Evolutionary conservation across 2,888 invertebrate species (phyloP), one percentile per base, ranked within the genome.

Genomic region (Tachystola acroxantha): DNA sequence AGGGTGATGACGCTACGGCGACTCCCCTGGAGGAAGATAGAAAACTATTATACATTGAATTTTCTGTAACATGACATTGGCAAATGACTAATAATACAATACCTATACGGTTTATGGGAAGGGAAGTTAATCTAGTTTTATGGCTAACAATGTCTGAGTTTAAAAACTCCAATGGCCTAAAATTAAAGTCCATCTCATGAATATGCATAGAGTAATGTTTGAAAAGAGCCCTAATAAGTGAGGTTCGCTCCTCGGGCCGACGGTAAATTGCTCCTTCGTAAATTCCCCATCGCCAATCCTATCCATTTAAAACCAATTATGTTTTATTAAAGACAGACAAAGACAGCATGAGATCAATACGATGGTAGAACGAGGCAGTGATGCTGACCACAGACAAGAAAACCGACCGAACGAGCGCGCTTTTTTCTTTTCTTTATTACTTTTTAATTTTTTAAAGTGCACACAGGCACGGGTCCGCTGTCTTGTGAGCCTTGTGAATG

Each of bases 271-370:
- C 71, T 61, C 65, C 64, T 65, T 48, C 61, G 57, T 65, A 68
- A 71, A 71, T 69, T 62, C 53, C 67, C 34, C 66, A 73, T 74
- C 74, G 74, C 84, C 84, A 85, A 86, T 85, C 81, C 79, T 76
- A 75, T 75, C 64, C 84, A 78, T 82, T 85, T 84, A 77, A 82
- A 85, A 82, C 71, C 81, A 82, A 86, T 86, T 85, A 82, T 73
- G 77, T 76, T 84, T 81, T 81, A 82, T 82, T 80, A 82, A 57
- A 57, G 69, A 50, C 46, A 51, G 74, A 77, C 48, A 51, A 67
- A 59, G 73, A 77, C 31, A 52, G 56, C 34, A 53, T 33, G 56
- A 38, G 25, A 37, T 22, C 39, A 27, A 39, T 40, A 38, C 35
- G 43, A 41, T 19, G 73, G 48, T 49, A 48, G 73, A 77, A 53